phyloP scores from a whole-genome alignment of 2,888 invertebrate genomes.

The Beris chalybata region DNA sequence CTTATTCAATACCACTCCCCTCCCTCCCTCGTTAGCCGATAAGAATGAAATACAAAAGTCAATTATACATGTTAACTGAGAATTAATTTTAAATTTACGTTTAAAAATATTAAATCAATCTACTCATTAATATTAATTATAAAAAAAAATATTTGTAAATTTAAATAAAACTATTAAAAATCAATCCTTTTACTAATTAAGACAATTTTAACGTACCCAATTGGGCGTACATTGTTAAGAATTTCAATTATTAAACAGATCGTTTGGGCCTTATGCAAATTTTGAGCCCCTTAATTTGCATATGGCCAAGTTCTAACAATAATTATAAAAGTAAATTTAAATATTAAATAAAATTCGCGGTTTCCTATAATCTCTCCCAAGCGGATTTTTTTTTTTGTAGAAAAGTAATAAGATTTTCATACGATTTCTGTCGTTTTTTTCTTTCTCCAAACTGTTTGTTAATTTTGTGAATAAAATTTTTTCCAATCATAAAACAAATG shows the following conservation, averaged over 20 bases:
- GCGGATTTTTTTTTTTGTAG: too few species aligned
- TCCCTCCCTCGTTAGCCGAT: conserved; percentile 2
- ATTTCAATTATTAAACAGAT: conserved; percentile 6
- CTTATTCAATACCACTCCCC: neutral
- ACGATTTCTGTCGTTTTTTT: neutral
- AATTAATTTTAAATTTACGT: conserved; percentile 5
- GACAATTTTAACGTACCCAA: neutral
- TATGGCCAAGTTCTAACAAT: conserved; percentile 18
- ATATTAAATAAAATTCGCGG: too few species aligned
- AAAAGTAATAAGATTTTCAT: neutral
- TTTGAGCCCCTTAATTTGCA: conserved; percentile 39
- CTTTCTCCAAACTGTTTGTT: neutral
- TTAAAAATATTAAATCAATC: conserved; percentile 5
- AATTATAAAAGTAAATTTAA: too few species aligned
- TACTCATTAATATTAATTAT: too few species aligned
- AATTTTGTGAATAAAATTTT: neutral
- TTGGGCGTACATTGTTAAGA: neutral
- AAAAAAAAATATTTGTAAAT: too few species aligned
- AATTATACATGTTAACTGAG: conserved; percentile 30
- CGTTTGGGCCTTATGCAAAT: conserved; percentile 35
- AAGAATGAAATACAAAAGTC: conserved; percentile 30
- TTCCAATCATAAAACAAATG: too few species aligned
- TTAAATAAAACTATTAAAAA: neutral
- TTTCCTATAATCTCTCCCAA: too few species aligned
- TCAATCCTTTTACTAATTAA: neutral